Conservation (phyloP, 2,888 invertebrate species). For the Patella ulyssiponensis region DNA sequence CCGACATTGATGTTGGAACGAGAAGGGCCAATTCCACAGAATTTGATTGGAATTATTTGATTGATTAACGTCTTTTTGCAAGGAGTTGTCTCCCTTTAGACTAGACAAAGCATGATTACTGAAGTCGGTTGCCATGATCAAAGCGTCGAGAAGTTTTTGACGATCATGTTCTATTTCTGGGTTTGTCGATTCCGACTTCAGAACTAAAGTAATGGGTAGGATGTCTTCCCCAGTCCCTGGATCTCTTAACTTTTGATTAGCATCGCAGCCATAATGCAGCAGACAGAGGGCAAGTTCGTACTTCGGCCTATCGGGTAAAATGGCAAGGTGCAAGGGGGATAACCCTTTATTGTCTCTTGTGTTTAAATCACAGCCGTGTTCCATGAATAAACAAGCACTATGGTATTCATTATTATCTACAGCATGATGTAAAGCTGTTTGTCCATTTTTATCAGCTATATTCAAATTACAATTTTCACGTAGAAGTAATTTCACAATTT, state of each 20-base stretch:
- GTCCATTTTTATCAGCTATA: slow-evolving; percentile 30
- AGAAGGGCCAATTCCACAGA: slow-evolving; percentile 14
- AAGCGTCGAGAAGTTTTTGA: neutral
- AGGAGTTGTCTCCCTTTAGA: neutral
- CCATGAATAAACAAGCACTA: slow-evolving; percentile 32
- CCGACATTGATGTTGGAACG: slow-evolving; percentile 30
- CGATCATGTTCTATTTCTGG: neutral
- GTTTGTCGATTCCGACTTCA: slow-evolving; percentile 6
- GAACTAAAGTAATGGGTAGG: slow-evolving; percentile 12
- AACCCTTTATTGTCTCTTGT: slow-evolving; percentile 30
- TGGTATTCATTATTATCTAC: slow-evolving; percentile 35
- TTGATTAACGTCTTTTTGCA: neutral
- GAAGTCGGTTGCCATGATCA: slow-evolving; percentile 5
- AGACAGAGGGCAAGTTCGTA: slow-evolving; percentile 39
- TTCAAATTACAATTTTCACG: slow-evolving; percentile 38
- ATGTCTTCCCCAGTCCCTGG: slow-evolving; percentile 4
- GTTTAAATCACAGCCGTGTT: slow-evolving; percentile 39
- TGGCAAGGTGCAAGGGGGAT: slow-evolving; percentile 39
- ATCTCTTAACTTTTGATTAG: slow-evolving; percentile 9
- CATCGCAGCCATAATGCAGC: slow-evolving; percentile 40
- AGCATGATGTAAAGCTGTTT: slow-evolving; percentile 41
- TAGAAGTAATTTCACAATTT: slow-evolving; percentile 35
- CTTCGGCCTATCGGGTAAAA: slow-evolving; percentile 21
- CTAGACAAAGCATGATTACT: neutral
- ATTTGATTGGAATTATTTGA: neutral